Evolutionary conservation across 2,797 vertebrate genomes (phyloP).

Genomic region (Sebastes baramenuke): DNA sequence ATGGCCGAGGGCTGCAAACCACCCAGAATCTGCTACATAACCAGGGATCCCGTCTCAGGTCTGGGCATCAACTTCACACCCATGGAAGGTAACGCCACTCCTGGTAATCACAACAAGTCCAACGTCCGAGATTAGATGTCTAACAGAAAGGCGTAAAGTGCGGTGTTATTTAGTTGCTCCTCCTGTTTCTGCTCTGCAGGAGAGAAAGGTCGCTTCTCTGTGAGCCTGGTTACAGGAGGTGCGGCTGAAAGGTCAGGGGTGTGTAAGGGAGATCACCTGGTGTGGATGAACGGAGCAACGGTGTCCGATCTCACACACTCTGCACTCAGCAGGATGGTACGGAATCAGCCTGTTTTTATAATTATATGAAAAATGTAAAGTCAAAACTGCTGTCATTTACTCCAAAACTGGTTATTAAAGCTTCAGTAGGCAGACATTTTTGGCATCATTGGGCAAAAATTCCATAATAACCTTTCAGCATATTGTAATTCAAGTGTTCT

Average conservation of each 20-base stretch:
- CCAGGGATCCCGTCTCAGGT: slow-evolving; percentile 76
- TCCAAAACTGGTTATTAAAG: rapidly evolving
- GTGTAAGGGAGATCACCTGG: slow-evolving; percentile 84
- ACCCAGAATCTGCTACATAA: slow-evolving; percentile 88
- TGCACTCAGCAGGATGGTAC: slow-evolving; percentile 88
- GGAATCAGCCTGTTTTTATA: not conserved
- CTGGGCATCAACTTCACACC: slow-evolving; percentile 88
- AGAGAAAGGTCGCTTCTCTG: slow-evolving; percentile 83
- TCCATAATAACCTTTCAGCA: too few relatives aligned
- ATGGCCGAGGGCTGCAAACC: slow-evolving; percentile 68
- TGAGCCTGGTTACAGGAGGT: slow-evolving; percentile 82
- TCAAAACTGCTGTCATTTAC: not conserved
- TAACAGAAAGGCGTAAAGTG: too few relatives aligned
- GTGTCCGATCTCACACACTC: slow-evolving; percentile 83
- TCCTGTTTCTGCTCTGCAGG: slow-evolving; percentile 74
- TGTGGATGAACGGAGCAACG: slow-evolving; percentile 89
- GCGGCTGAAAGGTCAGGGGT: slow-evolving; percentile 89
- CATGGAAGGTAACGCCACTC: slow-evolving; percentile 72
- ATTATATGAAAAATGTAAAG: not conserved
- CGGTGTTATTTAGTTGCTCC: not conserved
- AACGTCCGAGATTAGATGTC: not conserved
- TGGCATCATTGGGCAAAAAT: too few relatives aligned
- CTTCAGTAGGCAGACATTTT: too few relatives aligned
- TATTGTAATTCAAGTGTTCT: too few relatives aligned
- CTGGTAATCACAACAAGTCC: not conserved